Evolutionary conservation across 2,888 invertebrate genomes (phyloP).

Genomic region (Cyclophora punctaria): DNA sequence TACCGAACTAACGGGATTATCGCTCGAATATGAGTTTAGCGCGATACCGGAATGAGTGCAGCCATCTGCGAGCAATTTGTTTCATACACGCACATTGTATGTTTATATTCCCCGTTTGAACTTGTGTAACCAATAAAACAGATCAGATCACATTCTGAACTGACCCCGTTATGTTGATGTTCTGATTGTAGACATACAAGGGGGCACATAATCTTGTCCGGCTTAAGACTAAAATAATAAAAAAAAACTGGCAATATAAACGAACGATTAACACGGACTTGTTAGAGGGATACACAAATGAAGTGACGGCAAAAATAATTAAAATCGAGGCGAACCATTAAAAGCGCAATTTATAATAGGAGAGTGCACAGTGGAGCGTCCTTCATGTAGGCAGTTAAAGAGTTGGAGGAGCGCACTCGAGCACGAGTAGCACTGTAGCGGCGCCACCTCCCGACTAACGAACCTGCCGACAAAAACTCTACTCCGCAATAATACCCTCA

Average conservation of each 20-base stretch:
- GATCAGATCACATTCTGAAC: too few species aligned
- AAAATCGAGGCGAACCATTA: conserved; percentile 70
- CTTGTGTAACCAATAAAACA: too few species aligned
- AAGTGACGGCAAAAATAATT: conserved; percentile 57
- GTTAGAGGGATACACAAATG: conserved; percentile 20
- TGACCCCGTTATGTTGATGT: too few species aligned
- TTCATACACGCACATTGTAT: conserved; percentile 9
- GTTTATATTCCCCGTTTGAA: not conserved
- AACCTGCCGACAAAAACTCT: conserved; percentile 65
- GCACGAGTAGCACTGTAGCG: conserved; percentile 64
- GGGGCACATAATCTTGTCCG: too few species aligned
- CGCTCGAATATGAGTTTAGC: conserved; percentile 56
- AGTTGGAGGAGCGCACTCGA: conserved; percentile 69
- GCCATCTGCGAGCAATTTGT: conserved; percentile 33
- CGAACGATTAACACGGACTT: conserved; percentile 10
- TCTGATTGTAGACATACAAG: too few species aligned
- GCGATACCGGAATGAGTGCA: conserved; percentile 41
- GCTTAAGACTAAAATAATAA: too few species aligned
- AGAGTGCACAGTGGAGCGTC: conserved; percentile 66
- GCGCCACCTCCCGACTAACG: conserved; percentile 69
- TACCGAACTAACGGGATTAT: conserved; percentile 67
- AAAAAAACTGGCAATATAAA: conserved; percentile 2
- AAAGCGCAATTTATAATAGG: conserved; percentile 74
- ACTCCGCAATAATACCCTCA: conserved; percentile 30
- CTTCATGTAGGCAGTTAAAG: conserved; percentile 75